Base-by-base conservation (phyloP, 2,888 invertebrate species). In the Itoplectis maculator region DNA sequence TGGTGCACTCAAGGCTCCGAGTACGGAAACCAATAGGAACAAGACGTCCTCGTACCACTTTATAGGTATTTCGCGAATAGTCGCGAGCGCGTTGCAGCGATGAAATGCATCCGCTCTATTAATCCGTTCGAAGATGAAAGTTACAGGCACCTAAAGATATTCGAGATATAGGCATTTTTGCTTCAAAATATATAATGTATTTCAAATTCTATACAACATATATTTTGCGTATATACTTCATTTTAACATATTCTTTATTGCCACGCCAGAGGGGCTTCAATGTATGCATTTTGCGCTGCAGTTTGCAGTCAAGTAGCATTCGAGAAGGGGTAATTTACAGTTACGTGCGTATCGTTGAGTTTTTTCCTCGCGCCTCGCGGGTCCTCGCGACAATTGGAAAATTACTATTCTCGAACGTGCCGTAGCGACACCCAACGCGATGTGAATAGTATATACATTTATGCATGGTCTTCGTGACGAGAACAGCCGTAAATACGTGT, bases 1-100 rank as follows among this genome's bases (percentile, higher is more conserved):
- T 51, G 8, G 9, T 8, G 8, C 49, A 51, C 56, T 66, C 72
- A 72, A 81, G 78, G 77, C 35, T 42, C 42, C 18, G 18, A 2
- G 11, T 51, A 70, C 75, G 75, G 75, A 70, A 80, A 79, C 15
- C 49, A 40, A 59, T 29, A 61, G 66, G 47, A 77, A 83, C 77
- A 73, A 37, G 81, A 69, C 74, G 83, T 81, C 83, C 83, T 83
- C 81, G 83, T 83, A 74, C 51, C 77, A 78, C 77, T 81, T 83
- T 15, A 9, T 2, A 80, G 13, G 54, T 54, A 35, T 72, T 72
- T 72, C 68, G n/a, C 68, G 15, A 68, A 70, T 61, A 35, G 59
- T 51, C 51, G 63, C 42, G 42, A 65, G 37, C 6, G 29, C 76
- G n/a, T 37, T 37, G 54, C 40, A 13, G 68, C 73, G 18, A 73